These are phyloP conservation scores for Ruditapes philippinarum DNA, from an alignment of 1,140 invertebrate species.

Conservation along the genomic window DNA sequence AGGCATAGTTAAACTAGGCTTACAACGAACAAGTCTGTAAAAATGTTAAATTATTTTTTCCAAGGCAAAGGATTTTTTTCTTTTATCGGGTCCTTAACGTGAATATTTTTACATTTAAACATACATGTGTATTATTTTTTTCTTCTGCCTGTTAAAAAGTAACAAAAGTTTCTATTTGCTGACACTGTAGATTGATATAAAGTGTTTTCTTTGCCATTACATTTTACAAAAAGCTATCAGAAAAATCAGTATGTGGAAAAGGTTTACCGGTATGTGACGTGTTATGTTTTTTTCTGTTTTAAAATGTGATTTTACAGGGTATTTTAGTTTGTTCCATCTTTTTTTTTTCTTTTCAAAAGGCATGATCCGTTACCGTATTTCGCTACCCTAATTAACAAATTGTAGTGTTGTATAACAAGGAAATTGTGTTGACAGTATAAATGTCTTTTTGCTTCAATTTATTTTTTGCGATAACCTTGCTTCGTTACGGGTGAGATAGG, in stretches of 20 bases:
- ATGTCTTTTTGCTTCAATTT: background rate
- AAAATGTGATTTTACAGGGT: conserved; percentile 7
- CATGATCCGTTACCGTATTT: background rate
- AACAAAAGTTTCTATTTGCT: background rate
- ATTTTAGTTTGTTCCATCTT: background rate
- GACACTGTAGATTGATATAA: background rate
- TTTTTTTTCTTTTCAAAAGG: background rate
- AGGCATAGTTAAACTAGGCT: background rate
- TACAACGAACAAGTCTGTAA: background rate
- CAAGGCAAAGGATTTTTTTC: too few relatives aligned
- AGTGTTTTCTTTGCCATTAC: background rate
- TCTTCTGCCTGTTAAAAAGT: background rate
- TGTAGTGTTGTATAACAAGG: background rate
- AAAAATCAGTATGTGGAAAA: conserved; percentile 43
- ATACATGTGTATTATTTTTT: too few relatives aligned
- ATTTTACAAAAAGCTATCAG: conserved; percentile 40
- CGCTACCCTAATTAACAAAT: background rate
- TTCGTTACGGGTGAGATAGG: background rate
- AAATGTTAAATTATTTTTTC: too few relatives aligned
- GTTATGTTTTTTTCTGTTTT: background rate
- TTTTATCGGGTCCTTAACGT: too few relatives aligned
- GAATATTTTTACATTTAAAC: too few relatives aligned
- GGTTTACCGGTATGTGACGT: conserved; percentile 47
- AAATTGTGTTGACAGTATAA: background rate
- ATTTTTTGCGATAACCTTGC: background rate